Conservation (phyloP, 1,140 invertebrate genomes). For the Penaeus japonicus region DNA sequence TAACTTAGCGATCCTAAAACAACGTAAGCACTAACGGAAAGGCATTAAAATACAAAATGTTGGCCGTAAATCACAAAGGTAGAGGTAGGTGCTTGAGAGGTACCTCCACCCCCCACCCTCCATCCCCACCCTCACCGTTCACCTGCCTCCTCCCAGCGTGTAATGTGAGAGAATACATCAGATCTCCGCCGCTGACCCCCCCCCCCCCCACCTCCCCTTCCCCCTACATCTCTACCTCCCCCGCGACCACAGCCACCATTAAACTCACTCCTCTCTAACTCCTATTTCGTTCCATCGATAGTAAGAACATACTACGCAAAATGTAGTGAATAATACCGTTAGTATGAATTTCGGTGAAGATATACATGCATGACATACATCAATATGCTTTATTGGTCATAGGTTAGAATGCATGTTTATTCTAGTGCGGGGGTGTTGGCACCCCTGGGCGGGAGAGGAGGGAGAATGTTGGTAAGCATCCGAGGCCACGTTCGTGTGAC, state of each 20-base stretch:
- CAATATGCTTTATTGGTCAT: too few species aligned
- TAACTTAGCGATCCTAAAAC: too few species aligned
- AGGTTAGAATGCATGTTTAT: background rate
- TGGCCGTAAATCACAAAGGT: too few species aligned
- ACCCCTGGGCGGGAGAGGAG: background rate
- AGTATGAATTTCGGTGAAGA: too few species aligned
- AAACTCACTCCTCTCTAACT: slow-evolving; percentile 3
- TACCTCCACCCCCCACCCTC: background rate
- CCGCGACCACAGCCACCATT: background rate
- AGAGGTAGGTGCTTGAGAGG: too few species aligned
- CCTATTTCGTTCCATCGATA: background rate
- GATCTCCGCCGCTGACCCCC: background rate
- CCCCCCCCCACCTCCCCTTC: background rate
- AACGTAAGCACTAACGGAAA: too few species aligned
- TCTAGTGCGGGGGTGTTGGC: too few species aligned
- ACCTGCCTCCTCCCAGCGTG: background rate
- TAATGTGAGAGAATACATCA: slow-evolving; percentile 37
- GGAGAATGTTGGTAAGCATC: slow-evolving; percentile 4
- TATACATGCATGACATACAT: too few species aligned
- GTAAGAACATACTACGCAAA: too few species aligned
- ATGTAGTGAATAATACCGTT: too few species aligned
- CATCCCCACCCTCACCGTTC: background rate
- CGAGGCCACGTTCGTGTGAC: slow-evolving; percentile 42
- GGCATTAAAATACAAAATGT: too few species aligned
- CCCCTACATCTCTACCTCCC: background rate